Conservation (phyloP, 2,797 vertebrate species). For the Myotis findleyi region DNA sequence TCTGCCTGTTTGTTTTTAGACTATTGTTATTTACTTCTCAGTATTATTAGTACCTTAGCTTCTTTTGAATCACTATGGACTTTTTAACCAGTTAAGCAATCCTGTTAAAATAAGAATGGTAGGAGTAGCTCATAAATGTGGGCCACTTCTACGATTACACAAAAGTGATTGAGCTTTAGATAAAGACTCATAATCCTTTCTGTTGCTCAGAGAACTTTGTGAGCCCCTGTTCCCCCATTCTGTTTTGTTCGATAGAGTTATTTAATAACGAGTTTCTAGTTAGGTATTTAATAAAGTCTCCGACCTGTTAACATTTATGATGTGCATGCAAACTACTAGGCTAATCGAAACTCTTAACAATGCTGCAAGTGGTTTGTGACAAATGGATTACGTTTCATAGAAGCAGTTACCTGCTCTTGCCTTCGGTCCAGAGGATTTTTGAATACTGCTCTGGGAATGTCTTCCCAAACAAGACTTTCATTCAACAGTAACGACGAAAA, state of each 20-base stretch:
- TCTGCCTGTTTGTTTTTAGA: not conserved
- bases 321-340: not conserved
- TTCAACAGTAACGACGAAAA: slow-evolving; percentile 21
- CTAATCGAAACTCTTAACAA: not conserved
- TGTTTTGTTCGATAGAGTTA: not conserved
- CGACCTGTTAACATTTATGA: not conserved
- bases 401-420: not conserved
- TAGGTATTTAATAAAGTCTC: slow-evolving; percentile 9
- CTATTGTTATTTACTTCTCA: not conserved
- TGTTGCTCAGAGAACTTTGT: not conserved
- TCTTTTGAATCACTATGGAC: not conserved
- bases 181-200: not conserved
- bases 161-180: not conserved
- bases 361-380: not conserved
- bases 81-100: not conserved
- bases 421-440: slow-evolving; percentile 5
- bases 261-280: not conserved
- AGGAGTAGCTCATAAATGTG: not conserved
- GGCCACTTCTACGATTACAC: not conserved
- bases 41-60: not conserved
- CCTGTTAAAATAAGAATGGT: not conserved
- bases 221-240: not conserved
- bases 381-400: not conserved
- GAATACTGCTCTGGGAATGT: not conserved
- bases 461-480: not conserved